Percentiles rank a stretch among this genome's conserved stretches.
Evolutionary conservation across 2,888 invertebrate genomes (phyloP).

Genomic region (Lottia scabra): DNA sequence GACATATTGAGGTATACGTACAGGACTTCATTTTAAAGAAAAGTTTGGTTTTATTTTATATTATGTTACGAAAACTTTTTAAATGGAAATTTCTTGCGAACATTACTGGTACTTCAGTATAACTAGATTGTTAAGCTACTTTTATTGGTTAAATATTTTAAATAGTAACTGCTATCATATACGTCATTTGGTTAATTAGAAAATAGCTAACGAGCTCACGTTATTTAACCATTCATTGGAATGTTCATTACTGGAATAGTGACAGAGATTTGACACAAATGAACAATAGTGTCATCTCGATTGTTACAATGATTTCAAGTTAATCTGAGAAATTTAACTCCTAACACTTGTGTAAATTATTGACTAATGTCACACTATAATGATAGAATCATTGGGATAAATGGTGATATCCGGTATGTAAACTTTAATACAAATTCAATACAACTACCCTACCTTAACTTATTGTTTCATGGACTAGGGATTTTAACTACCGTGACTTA

Average conservation of each 20-base stretch:
- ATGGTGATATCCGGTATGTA: not conserved
- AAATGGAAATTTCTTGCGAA: too few relatives aligned
- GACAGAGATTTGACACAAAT: not conserved
- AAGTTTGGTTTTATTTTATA: too few relatives aligned
- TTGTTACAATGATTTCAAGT: not conserved
- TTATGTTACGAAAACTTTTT: too few relatives aligned
- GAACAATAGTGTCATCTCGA: not conserved
- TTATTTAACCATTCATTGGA: not conserved
- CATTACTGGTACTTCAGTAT: too few relatives aligned
- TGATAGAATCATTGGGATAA: not conserved
- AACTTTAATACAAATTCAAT: not conserved
- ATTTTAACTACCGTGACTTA: not conserved
- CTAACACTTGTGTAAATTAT: not conserved
- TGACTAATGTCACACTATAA: not conserved
- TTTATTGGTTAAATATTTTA: too few relatives aligned
- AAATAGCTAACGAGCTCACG: too few relatives aligned
- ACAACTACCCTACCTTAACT: not conserved
- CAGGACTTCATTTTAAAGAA: too few relatives aligned
- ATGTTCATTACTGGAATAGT: not conserved
- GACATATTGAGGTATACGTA: too few relatives aligned
- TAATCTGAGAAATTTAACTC: not conserved
- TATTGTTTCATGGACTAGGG: not conserved
- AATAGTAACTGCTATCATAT: too few relatives aligned
- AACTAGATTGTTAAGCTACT: too few relatives aligned
- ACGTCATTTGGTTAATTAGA: too few relatives aligned